Base-by-base conservation (phyloP, 2,113 vertebrate genomes). In the Apistogramma diplotaenia region DNA sequence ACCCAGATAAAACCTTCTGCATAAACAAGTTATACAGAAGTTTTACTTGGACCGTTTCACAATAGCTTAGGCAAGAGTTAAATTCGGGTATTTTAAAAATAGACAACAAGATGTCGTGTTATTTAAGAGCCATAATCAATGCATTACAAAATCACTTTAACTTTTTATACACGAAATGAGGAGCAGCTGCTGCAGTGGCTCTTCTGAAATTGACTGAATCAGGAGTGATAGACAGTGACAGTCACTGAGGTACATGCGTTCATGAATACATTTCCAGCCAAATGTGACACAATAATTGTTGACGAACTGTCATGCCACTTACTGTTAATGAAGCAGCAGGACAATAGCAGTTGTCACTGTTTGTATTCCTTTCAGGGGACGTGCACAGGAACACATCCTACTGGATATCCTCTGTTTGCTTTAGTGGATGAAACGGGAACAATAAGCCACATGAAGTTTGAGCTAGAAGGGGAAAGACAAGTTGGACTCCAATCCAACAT, bases 321-420 rank as follows among this genome's bases (percentile, higher is more conserved):
- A 86, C 84, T 85, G 70, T 88, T 85, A 81, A 67, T 74, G 53
- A 70, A 73, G 77, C 3, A 33, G 58, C 29, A 46, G 78, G 81
- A 93, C 90, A 92, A 92, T 88, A 84, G 86, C 73, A 86, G 89
- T 61, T 86, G 78, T 91, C 89, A 88, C 18, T 76, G 83, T 88
- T 87, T 91, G 82, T 92, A 71, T 86, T 83, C 83, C 65, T 81
- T 71, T 76, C 35, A 77, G 70, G 31, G 87, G 89, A 90, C 84
- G 81, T 80, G 85, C 79, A 89, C 76, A 86, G 78, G 74, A 85
- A 92, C 76, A 88, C 89, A 91, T 93, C 90, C 89, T 78, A 73
- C 71, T 91, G 93, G 94, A 95, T 93, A 91, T 95, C 89, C 93
- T 89, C 81, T 89, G 87, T 93, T 93, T 85, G 70, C 86, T 65